Conservation (phyloP, 2,113 vertebrate species). For the Donacobius atricapilla region DNA sequence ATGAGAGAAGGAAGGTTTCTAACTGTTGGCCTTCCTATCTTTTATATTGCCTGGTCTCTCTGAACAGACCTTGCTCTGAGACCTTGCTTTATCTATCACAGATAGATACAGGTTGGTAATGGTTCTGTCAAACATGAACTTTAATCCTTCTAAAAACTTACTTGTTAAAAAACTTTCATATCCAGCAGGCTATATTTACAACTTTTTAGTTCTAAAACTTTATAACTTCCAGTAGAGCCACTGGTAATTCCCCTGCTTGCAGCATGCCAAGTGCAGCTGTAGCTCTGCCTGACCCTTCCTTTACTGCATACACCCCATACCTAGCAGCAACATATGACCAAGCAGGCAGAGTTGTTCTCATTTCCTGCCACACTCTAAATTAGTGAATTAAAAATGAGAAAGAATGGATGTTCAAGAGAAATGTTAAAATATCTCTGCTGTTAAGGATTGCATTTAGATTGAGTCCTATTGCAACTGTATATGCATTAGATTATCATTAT, state of each 20-base stretch:
- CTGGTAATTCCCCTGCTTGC: not conserved
- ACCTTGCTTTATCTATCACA: not conserved
- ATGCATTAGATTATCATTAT: not conserved
- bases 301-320: rapidly evolving
- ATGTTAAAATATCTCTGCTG: not conserved
- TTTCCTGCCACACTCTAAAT: not conserved
- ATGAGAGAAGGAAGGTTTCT: not conserved
- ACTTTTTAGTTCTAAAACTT: not conserved
- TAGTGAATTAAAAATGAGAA: not conserved
- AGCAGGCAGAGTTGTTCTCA: not conserved
- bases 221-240: not conserved
- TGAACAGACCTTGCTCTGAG: not conserved
- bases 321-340: not conserved
- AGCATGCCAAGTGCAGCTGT: not conserved
- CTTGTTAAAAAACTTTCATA: not conserved
- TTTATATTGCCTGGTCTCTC: not conserved
- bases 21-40: not conserved
- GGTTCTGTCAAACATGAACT: not conserved
- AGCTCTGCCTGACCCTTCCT: not conserved
- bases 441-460: not conserved
- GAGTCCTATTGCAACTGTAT: not conserved
- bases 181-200: not conserved
- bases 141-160: not conserved
- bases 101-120: not conserved
- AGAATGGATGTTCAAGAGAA: not conserved